Evolutionary conservation across 1,140 invertebrate species (phyloP), one percentile per base, ranked within the genome.

Genomic region (Pararge aegeria): DNA sequence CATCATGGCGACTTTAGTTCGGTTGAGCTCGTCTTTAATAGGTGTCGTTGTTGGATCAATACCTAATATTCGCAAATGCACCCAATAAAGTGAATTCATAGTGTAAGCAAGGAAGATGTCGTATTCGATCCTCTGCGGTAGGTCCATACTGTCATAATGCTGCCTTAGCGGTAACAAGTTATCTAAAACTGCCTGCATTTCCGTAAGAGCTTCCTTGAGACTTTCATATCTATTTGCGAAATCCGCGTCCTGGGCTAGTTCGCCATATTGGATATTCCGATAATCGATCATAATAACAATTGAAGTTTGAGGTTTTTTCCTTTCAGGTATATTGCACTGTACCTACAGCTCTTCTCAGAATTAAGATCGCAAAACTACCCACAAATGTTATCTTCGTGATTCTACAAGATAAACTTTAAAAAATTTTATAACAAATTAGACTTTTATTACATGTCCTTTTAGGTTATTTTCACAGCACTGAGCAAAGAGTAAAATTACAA

Each of bases 61-160:
- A 5, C 93, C 93, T 66, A 91, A 76, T 29, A 92, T 85, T 51
- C 91, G 80, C 46, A 93, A 64, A 68, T 93, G 89, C 51, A 93
- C 85, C 92, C 92, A 94, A 66, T 91, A 91, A 12, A 93, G 71
- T 0, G 92, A 92, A 78, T 93, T 93, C 15, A 93, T 70, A 2
- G 90, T 80, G 64, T 91, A 93, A 0, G 87, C 82, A 9, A 92
- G 70, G 64, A 93, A 93, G 51, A 93, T 75, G 80, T 94, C 92
- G 24, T 91, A 89, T 77, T 93, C 92, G 16, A 93, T 90, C 78
- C 91, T 90, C 29, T 92, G 91, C 64, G 91, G 90, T n/a, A 87
- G 57, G 5, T 79, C 72, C 48, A 93, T 66, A 57, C 91, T 87
- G 16, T 90, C 84, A 42, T 91, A 90, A 24, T 90, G 78, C 30